Conservation (phyloP, 2,888 invertebrate species). For the Chrysina gloriosa region DNA sequence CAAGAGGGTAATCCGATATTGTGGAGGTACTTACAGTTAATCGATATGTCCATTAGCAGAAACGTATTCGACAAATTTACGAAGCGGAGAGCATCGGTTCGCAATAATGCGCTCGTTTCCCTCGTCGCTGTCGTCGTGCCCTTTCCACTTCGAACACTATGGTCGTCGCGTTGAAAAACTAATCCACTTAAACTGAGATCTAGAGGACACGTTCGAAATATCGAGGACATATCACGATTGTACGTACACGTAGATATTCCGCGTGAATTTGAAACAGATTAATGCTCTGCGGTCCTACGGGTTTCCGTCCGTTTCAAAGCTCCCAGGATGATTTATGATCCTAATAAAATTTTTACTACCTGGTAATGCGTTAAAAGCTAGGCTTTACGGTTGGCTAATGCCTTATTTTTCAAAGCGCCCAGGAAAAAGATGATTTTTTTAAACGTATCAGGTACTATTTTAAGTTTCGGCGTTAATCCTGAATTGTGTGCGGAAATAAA, state of each 20-base stretch:
- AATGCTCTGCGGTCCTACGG: not conserved
- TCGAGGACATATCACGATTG: not conserved
- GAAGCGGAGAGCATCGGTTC: not conserved
- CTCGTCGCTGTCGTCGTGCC: not conserved
- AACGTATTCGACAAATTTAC: constrained; percentile 30
- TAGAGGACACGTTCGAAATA: constrained; percentile 15
- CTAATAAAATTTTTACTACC: constrained; percentile 27
- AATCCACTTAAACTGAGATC: constrained; percentile 36
- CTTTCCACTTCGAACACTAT: no score
- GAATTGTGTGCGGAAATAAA: constrained; percentile 9
- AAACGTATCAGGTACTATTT: not conserved
- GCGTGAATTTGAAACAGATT: constrained; percentile 26
- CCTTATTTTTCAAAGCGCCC: not conserved
- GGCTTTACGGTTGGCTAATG: not conserved
- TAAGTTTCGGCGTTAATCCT: not conserved
- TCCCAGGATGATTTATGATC: constrained; percentile 25
- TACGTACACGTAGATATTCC: not conserved
- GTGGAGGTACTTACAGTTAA: constrained; percentile 31
- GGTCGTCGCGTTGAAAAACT: constrained; percentile 2
- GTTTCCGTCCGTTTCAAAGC: constrained; percentile 11
- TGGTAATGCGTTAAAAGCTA: constrained; percentile 26
- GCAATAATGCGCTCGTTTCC: not conserved
- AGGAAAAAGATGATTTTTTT: constrained; percentile 1
- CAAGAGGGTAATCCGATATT: constrained; percentile 27
- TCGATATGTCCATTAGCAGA: constrained; percentile 34